A percentile compares a stretch with the other conserved stretches of the same genome.
Conservation (phyloP, 1,140 invertebrate genomes). For the Latrodectus geometricus region DNA sequence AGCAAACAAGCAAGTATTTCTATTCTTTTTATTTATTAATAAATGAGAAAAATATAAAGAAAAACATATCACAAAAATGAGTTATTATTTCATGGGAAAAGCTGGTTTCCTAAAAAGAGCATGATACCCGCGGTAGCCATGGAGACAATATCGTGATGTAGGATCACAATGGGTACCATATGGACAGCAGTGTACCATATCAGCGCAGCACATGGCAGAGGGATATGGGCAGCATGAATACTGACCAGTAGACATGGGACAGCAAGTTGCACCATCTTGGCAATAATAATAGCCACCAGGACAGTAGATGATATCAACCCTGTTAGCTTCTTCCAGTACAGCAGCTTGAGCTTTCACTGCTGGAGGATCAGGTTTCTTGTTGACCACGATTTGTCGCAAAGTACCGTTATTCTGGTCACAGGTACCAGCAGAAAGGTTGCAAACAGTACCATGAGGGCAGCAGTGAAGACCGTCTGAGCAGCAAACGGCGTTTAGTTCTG, state of each 20-base stretch:
- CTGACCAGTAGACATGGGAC: conserved; percentile 64
- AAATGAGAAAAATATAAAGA: too few relatives aligned
- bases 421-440: not conserved
- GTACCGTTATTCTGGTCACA: not conserved
- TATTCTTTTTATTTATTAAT: too few relatives aligned
- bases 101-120: too few relatives aligned
- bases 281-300: conserved; percentile 64
- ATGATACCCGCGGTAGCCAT: not conserved
- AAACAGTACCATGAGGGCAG: not conserved
- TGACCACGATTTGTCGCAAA: too few relatives aligned
- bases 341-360: too few relatives aligned
- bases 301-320: not conserved
- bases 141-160: not conserved
- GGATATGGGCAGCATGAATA: conserved; percentile 69
- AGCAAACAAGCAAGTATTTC: too few relatives aligned
- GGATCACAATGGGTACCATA: conserved; percentile 62
- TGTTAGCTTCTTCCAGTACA: not conserved
- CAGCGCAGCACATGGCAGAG: conserved; percentile 66
- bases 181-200: conserved; percentile 65
- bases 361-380: too few relatives aligned
- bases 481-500: not conserved
- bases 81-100: too few relatives aligned
- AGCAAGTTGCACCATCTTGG: conserved; percentile 68
- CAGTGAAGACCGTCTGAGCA: conserved; percentile 17
- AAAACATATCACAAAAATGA: too few relatives aligned